Conservation (phyloP, 2,113 vertebrate species). For the Sitta europaea region DNA sequence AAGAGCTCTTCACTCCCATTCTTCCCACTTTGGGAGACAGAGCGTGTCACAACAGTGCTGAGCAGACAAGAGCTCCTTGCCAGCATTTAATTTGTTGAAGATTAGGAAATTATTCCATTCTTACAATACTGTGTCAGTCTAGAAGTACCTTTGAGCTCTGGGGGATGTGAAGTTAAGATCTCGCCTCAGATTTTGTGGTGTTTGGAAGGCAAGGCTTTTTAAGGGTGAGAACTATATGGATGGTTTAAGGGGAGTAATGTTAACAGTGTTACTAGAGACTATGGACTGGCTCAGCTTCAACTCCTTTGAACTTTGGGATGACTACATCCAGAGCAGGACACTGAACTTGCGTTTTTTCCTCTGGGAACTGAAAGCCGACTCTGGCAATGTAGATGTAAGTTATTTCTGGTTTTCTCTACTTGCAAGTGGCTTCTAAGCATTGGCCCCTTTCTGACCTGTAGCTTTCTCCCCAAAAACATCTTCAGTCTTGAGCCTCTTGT, state of each 20-base stretch:
- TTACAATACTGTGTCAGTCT: neutral
- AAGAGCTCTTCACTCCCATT: neutral
- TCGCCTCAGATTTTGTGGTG: neutral
- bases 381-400: neutral
- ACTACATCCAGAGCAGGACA: neutral
- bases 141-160: slow-evolving; percentile 6
- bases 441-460: neutral
- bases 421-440: neutral
- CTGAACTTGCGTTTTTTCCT: neutral
- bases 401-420: neutral
- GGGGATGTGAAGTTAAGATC: neutral
- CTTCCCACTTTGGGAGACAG: neutral
- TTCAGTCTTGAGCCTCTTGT: neutral
- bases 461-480: neutral
- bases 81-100: slow-evolving; percentile 52
- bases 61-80: slow-evolving; percentile 44
- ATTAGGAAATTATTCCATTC: slow-evolving; percentile 40
- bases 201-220: neutral
- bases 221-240: neutral
- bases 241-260: neutral
- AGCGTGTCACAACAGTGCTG: slow-evolving; percentile 22
- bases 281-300: neutral
- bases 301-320: neutral
- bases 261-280: neutral
- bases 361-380: neutral